Evolutionary conservation across 2,113 vertebrate species (phyloP).

Genomic region (Siniperca chuatsi): DNA sequence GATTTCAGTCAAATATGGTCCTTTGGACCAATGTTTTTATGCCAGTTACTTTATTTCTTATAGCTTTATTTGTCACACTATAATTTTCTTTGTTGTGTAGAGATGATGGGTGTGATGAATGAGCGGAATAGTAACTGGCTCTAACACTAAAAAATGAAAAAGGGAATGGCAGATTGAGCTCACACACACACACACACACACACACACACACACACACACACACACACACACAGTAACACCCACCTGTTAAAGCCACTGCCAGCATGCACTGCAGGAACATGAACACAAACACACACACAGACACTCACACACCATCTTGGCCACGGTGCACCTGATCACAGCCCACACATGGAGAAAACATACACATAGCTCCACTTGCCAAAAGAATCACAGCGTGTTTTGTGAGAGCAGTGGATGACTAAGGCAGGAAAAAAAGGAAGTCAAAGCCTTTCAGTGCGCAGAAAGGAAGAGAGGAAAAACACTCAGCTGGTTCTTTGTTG

Average conservation of each 20-base stretch:
- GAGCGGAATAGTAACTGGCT: neutral
- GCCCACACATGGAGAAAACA: constrained; percentile 72
- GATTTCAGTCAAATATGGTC: neutral
- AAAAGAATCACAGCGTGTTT: constrained; percentile 57
- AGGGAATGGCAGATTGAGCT: constrained; percentile 44
- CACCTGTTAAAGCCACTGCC: constrained; percentile 54
- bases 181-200: neutral
- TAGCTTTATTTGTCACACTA: neutral
- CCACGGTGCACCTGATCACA: constrained; percentile 64
- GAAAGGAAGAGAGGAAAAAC: constrained; percentile 28
- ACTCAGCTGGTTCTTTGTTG: constrained; percentile 35
- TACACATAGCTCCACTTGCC: constrained; percentile 58
- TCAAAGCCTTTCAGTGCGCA: constrained; percentile 49
- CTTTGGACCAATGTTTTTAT: neutral
- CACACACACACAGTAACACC: constrained; percentile 7
- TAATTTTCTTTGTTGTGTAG: neutral
- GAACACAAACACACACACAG: constrained; percentile 23
- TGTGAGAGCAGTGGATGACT: constrained; percentile 46
- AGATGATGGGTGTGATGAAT: neutral
- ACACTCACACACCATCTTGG: constrained; percentile 46
- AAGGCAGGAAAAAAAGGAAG: constrained; percentile 36
- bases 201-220: constrained; percentile 33
- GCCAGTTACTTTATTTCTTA: neutral
- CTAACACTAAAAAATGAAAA: neutral
- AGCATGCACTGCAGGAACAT: constrained; percentile 32